phyloP scores from a whole-genome alignment of 2,888 invertebrate genomes.

The Platycheirus albimanus region DNA sequence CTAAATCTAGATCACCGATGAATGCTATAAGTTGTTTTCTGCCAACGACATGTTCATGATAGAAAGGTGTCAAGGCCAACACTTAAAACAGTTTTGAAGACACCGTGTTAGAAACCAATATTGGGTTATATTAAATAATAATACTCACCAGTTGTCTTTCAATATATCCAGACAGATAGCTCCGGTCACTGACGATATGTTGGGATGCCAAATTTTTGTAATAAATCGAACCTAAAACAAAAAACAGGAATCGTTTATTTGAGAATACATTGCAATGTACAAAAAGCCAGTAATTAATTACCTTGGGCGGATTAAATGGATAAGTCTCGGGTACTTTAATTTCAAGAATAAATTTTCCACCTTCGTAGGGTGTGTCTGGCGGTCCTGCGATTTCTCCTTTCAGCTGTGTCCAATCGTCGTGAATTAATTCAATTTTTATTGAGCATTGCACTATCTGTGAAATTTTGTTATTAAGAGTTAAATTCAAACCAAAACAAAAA shows the following conservation, averaged over 20 bases:
- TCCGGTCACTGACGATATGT: constrained; percentile 99
- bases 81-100: too few relatives aligned
- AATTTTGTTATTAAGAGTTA: too few relatives aligned
- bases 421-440: constrained; percentile 94
- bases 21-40: too few relatives aligned
- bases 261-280: too few relatives aligned
- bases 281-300: constrained; percentile 82
- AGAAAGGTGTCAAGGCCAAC: too few relatives aligned
- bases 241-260: too few relatives aligned
- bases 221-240: constrained; percentile 93
- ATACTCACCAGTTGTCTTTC: constrained; percentile 92
- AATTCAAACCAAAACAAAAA: too few relatives aligned
- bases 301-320: constrained; percentile 99
- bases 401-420: constrained; percentile 95
- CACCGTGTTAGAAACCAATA: too few relatives aligned
- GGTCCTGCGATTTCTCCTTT: constrained; percentile 98
- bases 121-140: background rate
- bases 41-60: too few relatives aligned
- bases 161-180: constrained; percentile 99
- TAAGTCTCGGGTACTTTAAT: constrained; percentile 99
- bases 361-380: constrained; percentile 99
- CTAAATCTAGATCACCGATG: too few relatives aligned
- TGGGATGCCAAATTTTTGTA: constrained; percentile 99
- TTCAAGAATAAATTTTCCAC: constrained; percentile 96
- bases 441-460: constrained; percentile 92